Conservation (phyloP, 2,888 invertebrate genomes). For the Eurytoma californica region DNA sequence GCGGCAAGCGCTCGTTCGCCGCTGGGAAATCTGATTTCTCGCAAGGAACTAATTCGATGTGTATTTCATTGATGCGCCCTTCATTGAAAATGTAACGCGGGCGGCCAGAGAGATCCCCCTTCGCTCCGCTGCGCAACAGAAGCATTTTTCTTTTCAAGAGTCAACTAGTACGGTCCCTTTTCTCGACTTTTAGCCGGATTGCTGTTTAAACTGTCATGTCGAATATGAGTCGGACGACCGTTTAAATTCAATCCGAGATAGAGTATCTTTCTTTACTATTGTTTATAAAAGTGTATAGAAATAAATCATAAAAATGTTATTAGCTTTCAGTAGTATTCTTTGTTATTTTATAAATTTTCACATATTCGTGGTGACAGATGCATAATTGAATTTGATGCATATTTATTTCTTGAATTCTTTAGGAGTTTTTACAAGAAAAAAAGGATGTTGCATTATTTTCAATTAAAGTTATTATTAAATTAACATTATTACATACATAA, state of each 20-base stretch:
- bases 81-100: conserved; percentile 48
- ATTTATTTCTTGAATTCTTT: too few relatives aligned
- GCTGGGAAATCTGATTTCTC: conserved; percentile 68
- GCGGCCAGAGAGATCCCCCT: neutral
- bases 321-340: too few relatives aligned
- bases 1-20: conserved; percentile 58
- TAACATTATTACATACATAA: too few relatives aligned
- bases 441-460: too few relatives aligned
- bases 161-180: neutral
- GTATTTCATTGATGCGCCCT: conserved; percentile 66
- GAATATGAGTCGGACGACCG: neutral
- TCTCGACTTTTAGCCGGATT: too few relatives aligned
- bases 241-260: neutral
- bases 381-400: too few relatives aligned
- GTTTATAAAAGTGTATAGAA: too few relatives aligned
- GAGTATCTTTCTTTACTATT: neutral
- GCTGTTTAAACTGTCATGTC: neutral
- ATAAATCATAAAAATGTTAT: too few relatives aligned
- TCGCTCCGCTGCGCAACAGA: neutral
- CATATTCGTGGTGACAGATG: too few relatives aligned
- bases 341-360: too few relatives aligned
- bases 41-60: conserved; percentile 67
- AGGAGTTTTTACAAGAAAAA: too few relatives aligned
- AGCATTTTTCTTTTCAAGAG: neutral
- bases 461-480: too few relatives aligned